Evolutionary conservation across 1,140 invertebrate genomes (phyloP).

Genomic region (Argopecten irradians): DNA sequence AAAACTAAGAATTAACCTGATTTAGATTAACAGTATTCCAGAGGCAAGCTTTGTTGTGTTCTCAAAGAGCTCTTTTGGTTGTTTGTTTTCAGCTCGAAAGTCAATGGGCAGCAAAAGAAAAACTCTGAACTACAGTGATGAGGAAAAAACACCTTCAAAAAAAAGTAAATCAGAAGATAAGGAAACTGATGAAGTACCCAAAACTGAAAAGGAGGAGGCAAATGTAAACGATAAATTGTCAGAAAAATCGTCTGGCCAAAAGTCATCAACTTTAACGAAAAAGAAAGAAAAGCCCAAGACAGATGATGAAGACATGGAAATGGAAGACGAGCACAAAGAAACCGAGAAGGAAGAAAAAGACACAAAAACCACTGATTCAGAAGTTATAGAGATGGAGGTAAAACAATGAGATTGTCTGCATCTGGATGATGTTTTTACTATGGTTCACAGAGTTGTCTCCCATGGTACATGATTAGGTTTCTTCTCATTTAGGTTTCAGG

Average conservation of each 20-base stretch:
- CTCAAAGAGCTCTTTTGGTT: not conserved
- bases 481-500: too few species aligned
- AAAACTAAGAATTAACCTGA: not conserved
- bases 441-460: too few species aligned
- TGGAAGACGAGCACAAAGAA: constrained; percentile 36
- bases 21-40: not conserved
- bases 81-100: constrained; percentile 54
- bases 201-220: not conserved
- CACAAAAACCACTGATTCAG: not conserved
- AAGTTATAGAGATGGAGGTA: not conserved
- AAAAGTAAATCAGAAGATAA: constrained; percentile 26
- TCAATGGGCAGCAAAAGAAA: constrained; percentile 49
- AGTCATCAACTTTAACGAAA: not conserved
- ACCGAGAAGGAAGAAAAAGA: constrained; percentile 24
- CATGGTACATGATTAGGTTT: too few species aligned
- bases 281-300: not conserved
- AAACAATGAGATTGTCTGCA: too few species aligned
- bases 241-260: not conserved
- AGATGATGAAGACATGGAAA: not conserved
- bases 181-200: not conserved
- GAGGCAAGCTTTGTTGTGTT: not conserved
- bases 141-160: constrained; percentile 27
- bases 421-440: too few species aligned
- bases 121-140: constrained; percentile 39
- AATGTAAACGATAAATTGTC: not conserved